These are phyloP conservation scores for Dendrocincla fuliginosa DNA, from an alignment of 2,797 vertebrate species.

Conservation along the genomic window DNA sequence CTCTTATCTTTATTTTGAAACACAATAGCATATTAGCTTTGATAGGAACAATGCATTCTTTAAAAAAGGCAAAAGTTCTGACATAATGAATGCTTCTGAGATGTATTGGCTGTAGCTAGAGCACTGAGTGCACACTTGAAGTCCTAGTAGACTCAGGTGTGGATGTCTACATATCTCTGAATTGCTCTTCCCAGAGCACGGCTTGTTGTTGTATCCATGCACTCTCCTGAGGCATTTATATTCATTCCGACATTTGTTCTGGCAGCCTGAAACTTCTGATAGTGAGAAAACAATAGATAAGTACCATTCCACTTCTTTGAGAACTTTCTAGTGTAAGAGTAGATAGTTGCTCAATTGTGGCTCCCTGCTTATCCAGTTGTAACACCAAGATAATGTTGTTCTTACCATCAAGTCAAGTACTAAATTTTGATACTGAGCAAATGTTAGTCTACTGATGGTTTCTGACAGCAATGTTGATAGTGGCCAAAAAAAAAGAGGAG, in stretches of 20 bases:
- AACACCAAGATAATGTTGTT: not conserved
- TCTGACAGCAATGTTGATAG: not conserved
- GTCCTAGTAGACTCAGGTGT: not conserved
- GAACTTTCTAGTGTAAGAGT: not conserved
- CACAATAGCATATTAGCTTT: not conserved
- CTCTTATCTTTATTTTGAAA: not conserved
- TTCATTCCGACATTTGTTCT: not conserved
- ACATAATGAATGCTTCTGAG: not conserved
- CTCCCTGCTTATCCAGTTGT: not conserved
- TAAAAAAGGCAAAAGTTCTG: not conserved
- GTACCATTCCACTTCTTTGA: not conserved
- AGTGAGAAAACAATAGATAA: not conserved
- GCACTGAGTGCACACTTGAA: not conserved
- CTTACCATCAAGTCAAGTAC: not conserved
- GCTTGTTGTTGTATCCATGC: not conserved
- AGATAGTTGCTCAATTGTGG: not conserved
- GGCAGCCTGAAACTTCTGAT: not conserved
- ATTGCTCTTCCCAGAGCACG: not conserved
- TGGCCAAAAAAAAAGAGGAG: not conserved
- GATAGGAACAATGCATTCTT: not conserved
- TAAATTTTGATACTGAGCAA: not conserved
- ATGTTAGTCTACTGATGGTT: not conserved
- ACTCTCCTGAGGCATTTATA: not conserved
- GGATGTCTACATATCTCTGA: not conserved
- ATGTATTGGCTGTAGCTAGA: not conserved